Conservation (phyloP, 1,140 invertebrate species). For the Thrips palmi region DNA sequence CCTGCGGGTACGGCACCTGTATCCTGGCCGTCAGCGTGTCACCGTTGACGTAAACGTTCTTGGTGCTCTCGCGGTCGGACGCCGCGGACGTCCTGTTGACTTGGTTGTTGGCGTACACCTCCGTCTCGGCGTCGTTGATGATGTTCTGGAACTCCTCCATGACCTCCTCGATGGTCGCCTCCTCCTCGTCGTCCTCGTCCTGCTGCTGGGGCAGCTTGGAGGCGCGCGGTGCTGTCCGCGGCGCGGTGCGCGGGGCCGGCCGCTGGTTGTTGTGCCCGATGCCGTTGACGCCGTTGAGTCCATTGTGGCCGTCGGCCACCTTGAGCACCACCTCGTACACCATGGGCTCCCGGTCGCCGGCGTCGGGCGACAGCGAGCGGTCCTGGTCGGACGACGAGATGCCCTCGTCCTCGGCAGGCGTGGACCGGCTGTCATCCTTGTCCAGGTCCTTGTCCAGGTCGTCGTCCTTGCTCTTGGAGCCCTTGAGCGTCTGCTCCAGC, state of each 20-base stretch:
- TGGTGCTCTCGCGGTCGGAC: too few relatives aligned
- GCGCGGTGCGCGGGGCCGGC: too few relatives aligned
- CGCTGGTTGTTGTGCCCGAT: constrained; percentile 19
- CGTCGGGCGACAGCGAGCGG: too few relatives aligned
- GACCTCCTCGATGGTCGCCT: constrained; percentile 72
- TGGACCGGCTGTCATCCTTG: constrained; percentile 30
- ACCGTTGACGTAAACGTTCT: too few relatives aligned
- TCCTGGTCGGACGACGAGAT: constrained; percentile 58
- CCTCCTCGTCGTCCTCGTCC: constrained; percentile 25
- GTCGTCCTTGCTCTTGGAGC: constrained; percentile 18
- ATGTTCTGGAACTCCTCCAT: constrained; percentile 70
- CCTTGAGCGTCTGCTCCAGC: constrained; percentile 21
- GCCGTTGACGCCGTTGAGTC: constrained; percentile 35
- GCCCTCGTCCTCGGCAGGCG: constrained; percentile 65
- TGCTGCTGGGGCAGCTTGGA: too few relatives aligned
- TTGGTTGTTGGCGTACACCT: constrained; percentile 34
- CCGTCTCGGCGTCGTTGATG: constrained; percentile 62
- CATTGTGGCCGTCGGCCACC: too few relatives aligned
- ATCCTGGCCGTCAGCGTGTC: too few relatives aligned
- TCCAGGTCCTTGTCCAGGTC: constrained; percentile 9
- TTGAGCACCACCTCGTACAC: constrained; percentile 43
- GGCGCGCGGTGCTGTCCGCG: too few relatives aligned
- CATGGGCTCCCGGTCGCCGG: constrained; percentile 33
- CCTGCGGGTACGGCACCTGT: too few relatives aligned
- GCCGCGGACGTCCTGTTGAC: too few relatives aligned